A percentile compares a stretch with the other conserved stretches of the same genome.
phyloP scores from a whole-genome alignment of 2,113 vertebrate genomes.

The Leucoraja erinaceus region DNA sequence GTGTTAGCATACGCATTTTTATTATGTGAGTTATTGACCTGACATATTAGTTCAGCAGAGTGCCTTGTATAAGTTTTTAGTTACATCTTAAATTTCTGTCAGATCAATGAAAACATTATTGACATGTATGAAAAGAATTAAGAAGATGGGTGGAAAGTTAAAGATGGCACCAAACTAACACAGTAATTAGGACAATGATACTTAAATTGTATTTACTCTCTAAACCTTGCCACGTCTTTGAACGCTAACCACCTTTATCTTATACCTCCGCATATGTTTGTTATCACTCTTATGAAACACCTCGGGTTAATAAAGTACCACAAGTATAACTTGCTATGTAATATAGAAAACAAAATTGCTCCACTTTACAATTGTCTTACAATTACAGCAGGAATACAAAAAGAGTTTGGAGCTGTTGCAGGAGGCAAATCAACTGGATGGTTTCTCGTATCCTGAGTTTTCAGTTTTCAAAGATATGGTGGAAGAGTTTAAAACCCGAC shows the following conservation, averaged over 20 bases:
- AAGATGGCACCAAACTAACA: background rate
- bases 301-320: background rate
- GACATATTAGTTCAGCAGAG: background rate
- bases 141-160: background rate
- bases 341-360: background rate
- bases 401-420: constrained; percentile 58
- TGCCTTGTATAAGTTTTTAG: background rate
- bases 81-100: background rate
- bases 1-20: too few relatives aligned
- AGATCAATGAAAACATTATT: background rate
- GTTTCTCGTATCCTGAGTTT: constrained; percentile 49
- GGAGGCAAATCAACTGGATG: constrained; percentile 56
- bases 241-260: too few relatives aligned
- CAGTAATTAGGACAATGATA: background rate
- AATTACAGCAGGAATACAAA: constrained; percentile 65
- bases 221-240: background rate
- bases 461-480: constrained; percentile 57
- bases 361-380: background rate
- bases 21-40: background rate
- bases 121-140: background rate
- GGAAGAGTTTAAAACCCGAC: constrained; percentile 64
- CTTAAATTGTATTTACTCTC: background rate
- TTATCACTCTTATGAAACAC: background rate
- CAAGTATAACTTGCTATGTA: background rate
- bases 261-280: background rate